Percentiles rank a stretch among this genome's conserved stretches.
phyloP scores from a whole-genome alignment of 2,113 vertebrate species.

The Coptodon bakossiorum region DNA sequence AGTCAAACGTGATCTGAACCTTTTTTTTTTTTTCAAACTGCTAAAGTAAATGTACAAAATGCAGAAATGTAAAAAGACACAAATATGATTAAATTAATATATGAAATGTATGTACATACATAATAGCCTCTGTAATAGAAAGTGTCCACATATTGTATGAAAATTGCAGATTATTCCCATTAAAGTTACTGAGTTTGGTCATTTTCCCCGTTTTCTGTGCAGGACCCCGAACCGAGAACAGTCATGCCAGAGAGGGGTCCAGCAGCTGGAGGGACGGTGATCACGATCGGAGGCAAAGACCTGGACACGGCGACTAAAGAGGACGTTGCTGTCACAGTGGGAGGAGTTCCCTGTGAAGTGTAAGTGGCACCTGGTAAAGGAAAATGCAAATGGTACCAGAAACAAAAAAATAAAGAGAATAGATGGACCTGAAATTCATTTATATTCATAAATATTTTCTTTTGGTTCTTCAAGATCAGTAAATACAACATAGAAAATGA shows the following conservation, averaged over 20 bases:
- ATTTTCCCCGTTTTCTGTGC: background rate
- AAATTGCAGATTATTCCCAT: background rate
- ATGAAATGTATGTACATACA: background rate
- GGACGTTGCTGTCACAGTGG: constrained; percentile 78
- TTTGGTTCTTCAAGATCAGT: background rate
- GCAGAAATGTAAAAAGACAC: background rate
- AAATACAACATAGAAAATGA: background rate
- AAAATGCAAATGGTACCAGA: background rate
- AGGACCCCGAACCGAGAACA: constrained; percentile 75
- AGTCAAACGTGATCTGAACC: background rate
- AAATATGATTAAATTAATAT: background rate
- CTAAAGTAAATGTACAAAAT: background rate
- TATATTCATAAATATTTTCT: background rate
- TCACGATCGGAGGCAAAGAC: constrained; percentile 80
- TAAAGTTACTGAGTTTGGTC: background rate
- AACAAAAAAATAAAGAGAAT: background rate
- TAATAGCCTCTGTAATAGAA: background rate
- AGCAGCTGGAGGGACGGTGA: constrained; percentile 80
- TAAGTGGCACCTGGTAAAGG: constrained; percentile 58
- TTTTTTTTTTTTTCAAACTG: background rate
- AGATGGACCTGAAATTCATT: background rate
- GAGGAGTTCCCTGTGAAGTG: constrained; percentile 79
- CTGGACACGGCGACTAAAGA: constrained; percentile 83
- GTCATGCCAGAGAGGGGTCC: constrained; percentile 79
- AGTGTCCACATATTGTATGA: background rate